These are phyloP conservation scores for Drosophila picticornis DNA, from an alignment of 2,888 invertebrate species.

Conservation along the genomic window DNA sequence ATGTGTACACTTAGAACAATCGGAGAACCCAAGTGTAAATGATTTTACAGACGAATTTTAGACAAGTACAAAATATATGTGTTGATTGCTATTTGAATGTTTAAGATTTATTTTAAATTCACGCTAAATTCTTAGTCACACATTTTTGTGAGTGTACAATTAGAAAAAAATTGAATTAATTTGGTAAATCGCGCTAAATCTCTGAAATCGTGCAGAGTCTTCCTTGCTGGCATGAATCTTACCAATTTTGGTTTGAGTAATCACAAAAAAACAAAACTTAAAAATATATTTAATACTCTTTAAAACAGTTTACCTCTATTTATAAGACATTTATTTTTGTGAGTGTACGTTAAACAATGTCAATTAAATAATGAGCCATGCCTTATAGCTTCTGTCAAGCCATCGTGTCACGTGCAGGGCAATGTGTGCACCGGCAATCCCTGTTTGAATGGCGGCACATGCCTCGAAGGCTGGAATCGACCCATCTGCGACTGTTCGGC, in stretches of 20 bases:
- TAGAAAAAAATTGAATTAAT: not conserved
- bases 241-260: not conserved
- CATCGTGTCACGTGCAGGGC: slow-evolving; percentile 93
- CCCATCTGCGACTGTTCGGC: slow-evolving; percentile 96
- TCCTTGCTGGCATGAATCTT: not conserved
- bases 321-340: not conserved
- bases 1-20: not conserved
- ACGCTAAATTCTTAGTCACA: not conserved
- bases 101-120: not conserved
- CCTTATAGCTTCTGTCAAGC: slow-evolving; percentile 92
- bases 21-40: not conserved
- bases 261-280: not conserved
- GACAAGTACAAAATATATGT: not conserved
- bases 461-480: slow-evolving; percentile 98
- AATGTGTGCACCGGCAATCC: slow-evolving; percentile 93
- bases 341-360: not conserved
- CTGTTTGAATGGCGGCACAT: slow-evolving; percentile 95
- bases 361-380: not conserved
- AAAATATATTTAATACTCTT: not conserved
- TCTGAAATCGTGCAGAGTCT: not conserved
- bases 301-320: not conserved
- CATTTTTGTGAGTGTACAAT: not conserved
- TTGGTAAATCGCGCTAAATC: not conserved
- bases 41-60: not conserved
- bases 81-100: not conserved